Conservation (phyloP, 2,888 invertebrate species). For the Hirtodrosophila histrioides region DNA sequence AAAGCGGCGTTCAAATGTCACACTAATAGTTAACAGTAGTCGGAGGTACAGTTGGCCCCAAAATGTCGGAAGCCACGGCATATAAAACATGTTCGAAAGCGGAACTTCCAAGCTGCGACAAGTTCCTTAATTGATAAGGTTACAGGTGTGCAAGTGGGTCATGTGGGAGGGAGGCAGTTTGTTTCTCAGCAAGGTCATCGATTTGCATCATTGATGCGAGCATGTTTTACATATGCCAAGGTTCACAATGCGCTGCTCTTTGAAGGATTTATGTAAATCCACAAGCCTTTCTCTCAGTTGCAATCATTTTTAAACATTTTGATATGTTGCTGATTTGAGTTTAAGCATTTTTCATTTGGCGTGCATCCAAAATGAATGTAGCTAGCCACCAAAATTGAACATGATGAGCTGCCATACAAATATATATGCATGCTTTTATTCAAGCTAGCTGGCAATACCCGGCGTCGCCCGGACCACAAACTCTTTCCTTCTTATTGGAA, state of each 20-base stretch:
- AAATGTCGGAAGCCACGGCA: conserved; percentile 61
- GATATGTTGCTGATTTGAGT: conserved; percentile 30
- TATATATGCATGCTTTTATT: too few relatives aligned
- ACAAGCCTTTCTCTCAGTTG: background rate
- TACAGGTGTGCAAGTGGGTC: background rate
- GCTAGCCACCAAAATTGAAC: background rate
- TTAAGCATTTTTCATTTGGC: conserved; percentile 39
- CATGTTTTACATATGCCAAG: conserved; percentile 26
- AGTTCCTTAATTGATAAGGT: conserved; percentile 61
- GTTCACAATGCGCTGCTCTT: background rate
- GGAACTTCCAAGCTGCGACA: conserved; percentile 26
- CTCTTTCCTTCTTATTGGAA: too few relatives aligned
- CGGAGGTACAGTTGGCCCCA: background rate
- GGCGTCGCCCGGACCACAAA: too few relatives aligned
- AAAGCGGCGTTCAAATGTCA: conserved; percentile 6
- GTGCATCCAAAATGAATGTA: conserved; percentile 26
- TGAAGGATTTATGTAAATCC: background rate
- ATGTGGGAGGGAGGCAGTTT: conserved; percentile 15
- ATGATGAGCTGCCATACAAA: conserved; percentile 35
- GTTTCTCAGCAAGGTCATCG: conserved; percentile 9
- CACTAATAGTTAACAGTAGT: background rate
- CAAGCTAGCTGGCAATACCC: too few relatives aligned
- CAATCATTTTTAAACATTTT: conserved; percentile 28
- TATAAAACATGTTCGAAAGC: conserved; percentile 28
- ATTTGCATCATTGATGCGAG: conserved; percentile 25